These are phyloP conservation scores for Melitaea athalia DNA, from an alignment of 2,888 invertebrate genomes.

Conservation along the genomic window DNA sequence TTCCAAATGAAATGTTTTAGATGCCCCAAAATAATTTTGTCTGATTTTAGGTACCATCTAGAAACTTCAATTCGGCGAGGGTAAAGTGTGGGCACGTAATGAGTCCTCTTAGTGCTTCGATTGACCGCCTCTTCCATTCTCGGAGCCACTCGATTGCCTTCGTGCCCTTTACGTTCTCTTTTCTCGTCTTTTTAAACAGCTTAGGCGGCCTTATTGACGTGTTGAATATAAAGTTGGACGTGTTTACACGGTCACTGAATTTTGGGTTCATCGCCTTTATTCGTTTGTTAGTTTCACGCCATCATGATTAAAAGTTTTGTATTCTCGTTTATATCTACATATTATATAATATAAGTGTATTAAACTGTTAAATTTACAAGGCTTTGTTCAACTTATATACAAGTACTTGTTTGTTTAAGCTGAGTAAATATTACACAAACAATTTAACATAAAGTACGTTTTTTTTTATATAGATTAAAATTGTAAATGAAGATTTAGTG, in stretches of 20 bases:
- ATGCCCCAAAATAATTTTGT: background rate
- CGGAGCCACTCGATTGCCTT: constrained; percentile 67
- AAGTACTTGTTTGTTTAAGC: no score
- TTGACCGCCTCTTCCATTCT: constrained; percentile 70
- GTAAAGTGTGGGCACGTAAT: constrained; percentile 60
- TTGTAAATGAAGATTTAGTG: no score
- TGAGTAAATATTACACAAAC: no score
- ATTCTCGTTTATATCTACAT: background rate
- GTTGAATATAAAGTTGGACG: constrained; percentile 55
- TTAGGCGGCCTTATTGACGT: constrained; percentile 45
- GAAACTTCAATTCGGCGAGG: constrained; percentile 30
- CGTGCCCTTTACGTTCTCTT: constrained; percentile 67
- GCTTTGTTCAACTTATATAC: no score
- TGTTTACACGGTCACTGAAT: constrained; percentile 46
- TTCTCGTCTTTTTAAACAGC: constrained; percentile 58
- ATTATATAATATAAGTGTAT: background rate
- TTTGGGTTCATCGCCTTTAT: constrained; percentile 17
- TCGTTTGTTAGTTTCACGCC: constrained; percentile 10
- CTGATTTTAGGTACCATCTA: constrained; percentile 12
- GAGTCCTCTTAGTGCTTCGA: constrained; percentile 73
- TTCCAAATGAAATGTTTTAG: constrained; percentile 2
- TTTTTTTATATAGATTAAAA: no score
- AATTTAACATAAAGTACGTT: no score
- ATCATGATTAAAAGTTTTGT: constrained; percentile 11
- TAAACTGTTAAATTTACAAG: background rate